These are phyloP conservation scores for Drosophila willistoni DNA, from an alignment of 1,140 invertebrate genomes.

Conservation along the genomic window DNA sequence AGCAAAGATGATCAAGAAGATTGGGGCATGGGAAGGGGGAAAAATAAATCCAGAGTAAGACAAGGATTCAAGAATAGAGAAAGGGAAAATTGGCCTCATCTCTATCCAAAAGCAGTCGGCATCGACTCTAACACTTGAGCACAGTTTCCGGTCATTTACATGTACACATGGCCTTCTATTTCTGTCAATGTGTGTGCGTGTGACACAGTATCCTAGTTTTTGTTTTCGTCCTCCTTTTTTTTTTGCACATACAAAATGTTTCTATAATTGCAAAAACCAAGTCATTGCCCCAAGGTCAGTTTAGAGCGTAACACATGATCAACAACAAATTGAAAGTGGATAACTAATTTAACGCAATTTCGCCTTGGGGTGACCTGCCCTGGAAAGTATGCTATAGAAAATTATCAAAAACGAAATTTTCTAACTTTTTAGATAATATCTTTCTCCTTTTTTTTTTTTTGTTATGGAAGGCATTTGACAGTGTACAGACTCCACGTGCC, in stretches of 20 bases:
- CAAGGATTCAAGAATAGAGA: background rate
- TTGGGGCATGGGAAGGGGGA: background rate
- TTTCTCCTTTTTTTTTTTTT: constrained; percentile 30
- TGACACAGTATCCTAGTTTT: constrained; percentile 80
- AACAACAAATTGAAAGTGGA: constrained; percentile 26
- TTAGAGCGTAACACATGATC: constrained; percentile 39
- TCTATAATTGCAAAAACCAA: constrained; percentile 4
- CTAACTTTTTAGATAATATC: constrained; percentile 47
- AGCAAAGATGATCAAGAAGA: background rate
- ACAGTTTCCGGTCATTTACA: constrained; percentile 81
- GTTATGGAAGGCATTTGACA: constrained; percentile 29
- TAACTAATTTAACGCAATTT: constrained; percentile 10
- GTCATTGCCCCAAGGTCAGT: constrained; percentile 18
- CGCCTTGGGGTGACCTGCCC: constrained; percentile 34
- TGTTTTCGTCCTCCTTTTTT: constrained; percentile 60
- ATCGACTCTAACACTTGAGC: constrained; percentile 64
- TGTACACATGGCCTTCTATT: constrained; percentile 62
- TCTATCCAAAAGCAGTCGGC: constrained; percentile 6
- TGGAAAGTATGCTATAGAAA: constrained; percentile 70
- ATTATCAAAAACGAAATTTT: constrained; percentile 68
- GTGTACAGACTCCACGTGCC: constrained; percentile 77
- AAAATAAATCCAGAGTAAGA: constrained; percentile 18
- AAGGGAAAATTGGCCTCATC: constrained; percentile 46
- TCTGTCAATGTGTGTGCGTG: constrained; percentile 26
- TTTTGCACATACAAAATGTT: constrained; percentile 1